Conservation (phyloP, 2,888 invertebrate genomes). For the Pterostichus madidus region DNA sequence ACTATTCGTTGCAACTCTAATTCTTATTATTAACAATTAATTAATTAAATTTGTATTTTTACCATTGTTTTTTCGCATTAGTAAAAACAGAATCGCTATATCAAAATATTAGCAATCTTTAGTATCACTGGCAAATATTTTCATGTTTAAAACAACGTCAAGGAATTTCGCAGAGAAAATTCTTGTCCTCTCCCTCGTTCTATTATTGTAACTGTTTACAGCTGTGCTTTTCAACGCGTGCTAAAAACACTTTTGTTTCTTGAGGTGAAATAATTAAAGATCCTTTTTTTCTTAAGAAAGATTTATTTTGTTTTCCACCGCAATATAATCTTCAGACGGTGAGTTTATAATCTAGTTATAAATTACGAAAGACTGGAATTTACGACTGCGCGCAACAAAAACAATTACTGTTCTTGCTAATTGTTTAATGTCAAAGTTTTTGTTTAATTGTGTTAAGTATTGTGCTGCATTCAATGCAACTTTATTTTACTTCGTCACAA, state of each 20-base stretch:
- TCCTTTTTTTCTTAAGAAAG: slow-evolving; percentile 46
- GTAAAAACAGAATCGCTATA: too few relatives aligned
- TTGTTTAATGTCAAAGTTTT: slow-evolving; percentile 61
- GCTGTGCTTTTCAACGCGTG: slow-evolving; percentile 28
- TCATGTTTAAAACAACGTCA: slow-evolving; percentile 40
- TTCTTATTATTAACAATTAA: too few relatives aligned
- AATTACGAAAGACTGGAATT: slow-evolving; percentile 40
- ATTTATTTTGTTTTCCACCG: slow-evolving; percentile 52
- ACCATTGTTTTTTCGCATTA: too few relatives aligned
- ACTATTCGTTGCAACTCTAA: too few relatives aligned
- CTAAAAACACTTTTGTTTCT: slow-evolving; percentile 54
- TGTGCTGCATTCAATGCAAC: slow-evolving; percentile 53
- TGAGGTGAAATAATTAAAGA: slow-evolving; percentile 64
- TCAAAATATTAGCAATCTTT: background rate
- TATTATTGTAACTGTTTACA: slow-evolving; percentile 33
- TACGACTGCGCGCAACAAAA: slow-evolving; percentile 42
- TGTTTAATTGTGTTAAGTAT: slow-evolving; percentile 56
- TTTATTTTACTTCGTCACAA: slow-evolving; percentile 5
- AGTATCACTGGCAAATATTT: too few relatives aligned
- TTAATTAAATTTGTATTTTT: too few relatives aligned
- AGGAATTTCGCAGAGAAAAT: slow-evolving; percentile 46
- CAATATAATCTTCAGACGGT: slow-evolving; percentile 46
- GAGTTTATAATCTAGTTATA: slow-evolving; percentile 57
- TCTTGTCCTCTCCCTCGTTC: slow-evolving; percentile 35
- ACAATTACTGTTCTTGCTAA: slow-evolving; percentile 58